Conservation (phyloP, 2,113 vertebrate species). For the Oncorhynchus keta region DNA sequence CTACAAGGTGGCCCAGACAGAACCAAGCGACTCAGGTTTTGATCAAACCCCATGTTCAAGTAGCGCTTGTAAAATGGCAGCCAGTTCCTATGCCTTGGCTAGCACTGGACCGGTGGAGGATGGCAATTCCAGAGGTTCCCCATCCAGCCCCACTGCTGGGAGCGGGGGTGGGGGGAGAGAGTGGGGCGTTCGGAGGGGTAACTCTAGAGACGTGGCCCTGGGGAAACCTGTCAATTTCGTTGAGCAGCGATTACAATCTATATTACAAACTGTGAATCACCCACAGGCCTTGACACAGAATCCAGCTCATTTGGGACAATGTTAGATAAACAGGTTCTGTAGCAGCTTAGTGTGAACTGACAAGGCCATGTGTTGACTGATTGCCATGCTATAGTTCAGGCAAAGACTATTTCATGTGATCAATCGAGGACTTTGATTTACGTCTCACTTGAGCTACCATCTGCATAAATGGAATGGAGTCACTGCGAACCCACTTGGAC, state of each 20-base stretch:
- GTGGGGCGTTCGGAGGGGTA: neutral
- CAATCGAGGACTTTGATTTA: too few relatives aligned
- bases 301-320: conserved; percentile 40
- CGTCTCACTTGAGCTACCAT: too few relatives aligned
- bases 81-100: conserved; percentile 19
- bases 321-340: neutral
- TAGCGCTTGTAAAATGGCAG: conserved; percentile 43
- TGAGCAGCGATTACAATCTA: neutral
- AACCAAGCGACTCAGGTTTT: conserved; percentile 43
- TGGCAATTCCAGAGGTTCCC: conserved; percentile 60
- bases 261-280: conserved; percentile 30
- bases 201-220: conserved; percentile 30
- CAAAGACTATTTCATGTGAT: too few relatives aligned
- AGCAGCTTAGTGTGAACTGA: too few relatives aligned
- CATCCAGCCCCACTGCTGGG: conserved; percentile 35
- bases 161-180: neutral
- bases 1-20: conserved; percentile 12
- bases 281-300: conserved; percentile 20
- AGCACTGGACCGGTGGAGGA: neutral
- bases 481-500: too few relatives aligned
- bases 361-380: too few relatives aligned
- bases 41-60: conserved; percentile 49
- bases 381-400: too few relatives aligned
- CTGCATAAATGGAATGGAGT: too few relatives aligned
- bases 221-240: conserved; percentile 34